phyloP scores from a whole-genome alignment of 2,888 invertebrate genomes.

The Hypsopygia costalis region DNA sequence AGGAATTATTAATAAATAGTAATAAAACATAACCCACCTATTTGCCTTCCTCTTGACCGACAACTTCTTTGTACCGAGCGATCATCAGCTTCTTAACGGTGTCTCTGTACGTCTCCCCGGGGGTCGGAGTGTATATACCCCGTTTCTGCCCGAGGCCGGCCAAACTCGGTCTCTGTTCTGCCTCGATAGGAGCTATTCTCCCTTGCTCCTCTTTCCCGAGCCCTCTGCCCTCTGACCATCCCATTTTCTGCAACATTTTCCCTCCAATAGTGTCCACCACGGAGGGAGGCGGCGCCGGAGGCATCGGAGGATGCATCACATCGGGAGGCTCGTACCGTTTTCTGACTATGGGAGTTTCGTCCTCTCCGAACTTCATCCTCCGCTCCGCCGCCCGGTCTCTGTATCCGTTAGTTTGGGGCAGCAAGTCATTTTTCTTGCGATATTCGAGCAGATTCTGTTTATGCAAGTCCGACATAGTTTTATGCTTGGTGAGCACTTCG shows the following conservation, averaged over 20 bases:
- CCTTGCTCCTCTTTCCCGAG: slow-evolving; percentile 96
- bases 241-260: slow-evolving; percentile 98
- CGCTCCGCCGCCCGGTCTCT: slow-evolving; percentile 98
- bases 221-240: slow-evolving; percentile 98
- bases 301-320: slow-evolving; percentile 68
- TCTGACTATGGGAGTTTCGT: slow-evolving; percentile 82
- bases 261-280: slow-evolving; percentile 96
- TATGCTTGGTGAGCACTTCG: slow-evolving; percentile 94
- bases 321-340: slow-evolving; percentile 63
- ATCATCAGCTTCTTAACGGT: slow-evolving; percentile 95
- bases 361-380: slow-evolving; percentile 94
- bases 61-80: slow-evolving; percentile 91
- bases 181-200: slow-evolving; percentile 95
- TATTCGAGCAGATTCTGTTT: slow-evolving; percentile 89
- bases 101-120: slow-evolving; percentile 93
- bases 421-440: slow-evolving; percentile 59
- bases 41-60: slow-evolving; percentile 79
- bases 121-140: slow-evolving; percentile 87
- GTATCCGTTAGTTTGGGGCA: slow-evolving; percentile 80
- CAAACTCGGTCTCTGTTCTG: slow-evolving; percentile 83
- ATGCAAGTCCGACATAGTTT: slow-evolving; percentile 95
- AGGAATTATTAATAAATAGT: slow-evolving; percentile 21
- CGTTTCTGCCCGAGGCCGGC: slow-evolving; percentile 94
- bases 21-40: slow-evolving; percentile 58
- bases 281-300: slow-evolving; percentile 82